Evolutionary conservation across 2,113 vertebrate genomes (phyloP).

Genomic region (Seriola dumerili): DNA sequence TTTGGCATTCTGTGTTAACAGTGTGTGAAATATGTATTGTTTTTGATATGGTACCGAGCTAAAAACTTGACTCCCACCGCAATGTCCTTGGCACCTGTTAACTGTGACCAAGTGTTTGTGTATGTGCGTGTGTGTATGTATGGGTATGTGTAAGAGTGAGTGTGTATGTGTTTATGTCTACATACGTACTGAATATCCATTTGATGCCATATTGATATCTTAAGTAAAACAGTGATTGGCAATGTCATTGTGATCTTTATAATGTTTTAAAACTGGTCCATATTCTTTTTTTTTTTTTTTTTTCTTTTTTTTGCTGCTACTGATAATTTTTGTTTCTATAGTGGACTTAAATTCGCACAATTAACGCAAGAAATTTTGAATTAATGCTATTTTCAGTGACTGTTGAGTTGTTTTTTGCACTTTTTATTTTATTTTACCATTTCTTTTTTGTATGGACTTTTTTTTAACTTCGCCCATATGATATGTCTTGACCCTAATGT

Average conservation of each 20-base stretch:
- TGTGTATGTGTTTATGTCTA: constrained; percentile 66
- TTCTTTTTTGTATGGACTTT: constrained; percentile 75
- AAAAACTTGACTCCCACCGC: constrained; percentile 79
- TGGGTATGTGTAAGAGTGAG: constrained; percentile 23
- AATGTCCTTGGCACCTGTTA: constrained; percentile 79
- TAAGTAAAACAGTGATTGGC: constrained; percentile 78
- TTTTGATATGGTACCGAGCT: constrained; percentile 79
- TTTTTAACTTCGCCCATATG: constrained; percentile 76
- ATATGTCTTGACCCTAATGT: constrained; percentile 79
- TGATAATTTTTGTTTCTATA: constrained; percentile 73
- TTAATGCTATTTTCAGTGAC: constrained; percentile 78
- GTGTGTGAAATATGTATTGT: constrained; percentile 76
- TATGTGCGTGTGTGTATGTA: constrained; percentile 14
- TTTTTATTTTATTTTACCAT: constrained; percentile 72
- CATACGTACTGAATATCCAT: constrained; percentile 81
- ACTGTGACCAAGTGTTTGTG: constrained; percentile 77
- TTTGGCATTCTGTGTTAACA: constrained; percentile 75
- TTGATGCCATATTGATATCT: constrained; percentile 85
- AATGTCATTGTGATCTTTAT: constrained; percentile 76
- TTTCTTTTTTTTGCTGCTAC: constrained; percentile 83
- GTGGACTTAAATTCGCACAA: constrained; percentile 76
- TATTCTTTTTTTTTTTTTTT: constrained; percentile 65
- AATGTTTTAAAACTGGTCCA: constrained; percentile 80
- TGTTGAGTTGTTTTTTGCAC: constrained; percentile 82
- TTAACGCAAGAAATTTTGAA: constrained; percentile 73